Percentiles rank a stretch among this genome's conserved stretches.
These are phyloP conservation scores for Dryas iulia DNA, from an alignment of 1,140 invertebrate genomes.

Conservation along the genomic window DNA sequence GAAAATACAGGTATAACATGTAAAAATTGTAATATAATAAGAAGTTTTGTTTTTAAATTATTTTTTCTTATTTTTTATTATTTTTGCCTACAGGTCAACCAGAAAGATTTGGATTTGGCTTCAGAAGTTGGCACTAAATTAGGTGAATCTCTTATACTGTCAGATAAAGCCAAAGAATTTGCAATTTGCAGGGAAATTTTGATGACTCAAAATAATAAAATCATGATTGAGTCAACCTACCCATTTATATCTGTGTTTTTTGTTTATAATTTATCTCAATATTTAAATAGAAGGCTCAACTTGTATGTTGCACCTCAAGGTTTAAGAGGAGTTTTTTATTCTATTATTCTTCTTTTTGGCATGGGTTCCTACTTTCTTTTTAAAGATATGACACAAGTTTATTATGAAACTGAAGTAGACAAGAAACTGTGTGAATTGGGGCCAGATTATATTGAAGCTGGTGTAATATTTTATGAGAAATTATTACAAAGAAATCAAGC, in stretches of 20 bases:
- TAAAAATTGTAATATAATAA: background rate
- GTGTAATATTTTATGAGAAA: conserved; percentile 88
- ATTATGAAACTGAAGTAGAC: conserved; percentile 84
- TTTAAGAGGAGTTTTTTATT: conserved; percentile 81
- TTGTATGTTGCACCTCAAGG: conserved; percentile 78
- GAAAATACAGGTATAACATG: conserved; percentile 47
- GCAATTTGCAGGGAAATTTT: conserved; percentile 87
- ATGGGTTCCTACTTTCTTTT: conserved; percentile 82
- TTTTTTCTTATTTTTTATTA: background rate
- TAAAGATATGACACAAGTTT: conserved; percentile 83
- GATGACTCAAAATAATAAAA: conserved; percentile 79
- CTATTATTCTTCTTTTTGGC: conserved; percentile 81
- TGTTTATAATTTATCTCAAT: conserved; percentile 76
- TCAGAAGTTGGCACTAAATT: conserved; percentile 82
- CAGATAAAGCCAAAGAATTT: conserved; percentile 88
- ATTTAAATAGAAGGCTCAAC: conserved; percentile 80
- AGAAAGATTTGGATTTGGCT: conserved; percentile 82
- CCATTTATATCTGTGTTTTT: conserved; percentile 69
- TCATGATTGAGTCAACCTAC: conserved; percentile 79
- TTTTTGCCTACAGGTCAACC: conserved; percentile 75
- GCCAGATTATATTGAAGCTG: conserved; percentile 84
- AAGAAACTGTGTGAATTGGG: conserved; percentile 81
- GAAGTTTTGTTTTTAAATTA: background rate
- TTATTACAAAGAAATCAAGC: conserved; percentile 86
- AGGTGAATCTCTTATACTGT: conserved; percentile 84